Evolutionary conservation across 2,888 invertebrate species (phyloP).

Genomic region (Papilio demoleus): DNA sequence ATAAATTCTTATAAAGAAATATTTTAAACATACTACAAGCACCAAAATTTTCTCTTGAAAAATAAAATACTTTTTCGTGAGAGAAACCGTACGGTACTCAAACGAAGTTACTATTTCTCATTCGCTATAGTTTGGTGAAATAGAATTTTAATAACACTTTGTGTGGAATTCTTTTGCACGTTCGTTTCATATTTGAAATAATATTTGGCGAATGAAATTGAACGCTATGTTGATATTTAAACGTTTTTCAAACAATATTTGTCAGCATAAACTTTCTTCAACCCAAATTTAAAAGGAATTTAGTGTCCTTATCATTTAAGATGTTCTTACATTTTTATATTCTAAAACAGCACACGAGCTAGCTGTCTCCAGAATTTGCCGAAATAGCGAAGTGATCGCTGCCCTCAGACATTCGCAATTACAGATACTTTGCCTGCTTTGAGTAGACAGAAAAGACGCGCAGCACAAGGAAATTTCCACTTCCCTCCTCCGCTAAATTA

Average conservation of each 20-base stretch:
- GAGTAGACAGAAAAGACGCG: too few species aligned
- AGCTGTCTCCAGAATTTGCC: too few species aligned
- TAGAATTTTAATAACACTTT: slow-evolving; percentile 21
- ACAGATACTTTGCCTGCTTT: too few species aligned
- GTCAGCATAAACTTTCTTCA: too few species aligned
- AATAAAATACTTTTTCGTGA: slow-evolving; percentile 10
- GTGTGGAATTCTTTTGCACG: background rate
- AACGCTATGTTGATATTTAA: background rate
- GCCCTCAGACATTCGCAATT: too few species aligned
- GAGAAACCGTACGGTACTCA: slow-evolving; percentile 10
- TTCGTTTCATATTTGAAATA: background rate
- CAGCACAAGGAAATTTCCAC: too few species aligned
- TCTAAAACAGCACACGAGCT: too few species aligned
- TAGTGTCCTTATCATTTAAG: too few species aligned
- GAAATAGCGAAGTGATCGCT: too few species aligned
- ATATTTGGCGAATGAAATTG: background rate
- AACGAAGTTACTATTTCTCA: slow-evolving; percentile 7
- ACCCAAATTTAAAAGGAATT: too few species aligned
- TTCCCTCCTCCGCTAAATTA: too few species aligned
- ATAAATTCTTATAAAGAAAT: slow-evolving; percentile 6
- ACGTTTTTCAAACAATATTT: background rate
- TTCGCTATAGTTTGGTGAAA: slow-evolving; percentile 20
- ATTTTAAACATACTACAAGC: background rate
- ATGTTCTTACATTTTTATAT: too few species aligned
- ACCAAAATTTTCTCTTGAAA: background rate